These are phyloP conservation scores for Pseudorectes ferrugineus DNA, from an alignment of 2,113 vertebrate genomes.

Conservation along the genomic window DNA sequence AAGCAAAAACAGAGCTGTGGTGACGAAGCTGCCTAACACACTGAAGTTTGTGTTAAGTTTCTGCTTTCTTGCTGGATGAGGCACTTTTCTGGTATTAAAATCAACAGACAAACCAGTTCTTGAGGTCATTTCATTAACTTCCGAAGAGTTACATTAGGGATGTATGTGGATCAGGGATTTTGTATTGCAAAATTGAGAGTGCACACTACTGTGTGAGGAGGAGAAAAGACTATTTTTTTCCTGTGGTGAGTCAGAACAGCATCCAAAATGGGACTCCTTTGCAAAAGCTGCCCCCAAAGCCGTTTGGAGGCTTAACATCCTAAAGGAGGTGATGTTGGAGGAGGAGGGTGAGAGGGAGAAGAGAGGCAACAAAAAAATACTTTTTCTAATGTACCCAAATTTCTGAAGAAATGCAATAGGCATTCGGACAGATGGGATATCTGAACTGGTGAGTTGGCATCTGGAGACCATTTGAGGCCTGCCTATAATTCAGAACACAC, in stretches of 20 bases:
- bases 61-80: neutral
- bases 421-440: neutral
- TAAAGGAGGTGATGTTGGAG: neutral
- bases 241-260: neutral
- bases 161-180: neutral
- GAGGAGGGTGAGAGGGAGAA: neutral
- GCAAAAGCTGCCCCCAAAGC: neutral
- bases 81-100: neutral
- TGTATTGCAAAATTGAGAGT: neutral
- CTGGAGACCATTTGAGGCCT: neutral
- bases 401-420: neutral
- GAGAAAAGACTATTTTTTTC: neutral
- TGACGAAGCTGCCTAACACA: neutral
- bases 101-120: neutral
- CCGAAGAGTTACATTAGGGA: neutral
- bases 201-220: neutral
- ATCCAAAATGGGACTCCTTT: neutral
- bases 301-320: neutral
- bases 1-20: neutral
- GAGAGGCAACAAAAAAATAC: neutral
- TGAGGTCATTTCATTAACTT: neutral
- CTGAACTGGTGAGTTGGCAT: neutral
- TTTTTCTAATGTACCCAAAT: neutral
- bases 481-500: neutral
- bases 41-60: neutral